Evolutionary conservation across 1,140 invertebrate genomes (phyloP), one percentile per base, ranked within the genome.

Genomic region (Lasioglossum albipes): DNA sequence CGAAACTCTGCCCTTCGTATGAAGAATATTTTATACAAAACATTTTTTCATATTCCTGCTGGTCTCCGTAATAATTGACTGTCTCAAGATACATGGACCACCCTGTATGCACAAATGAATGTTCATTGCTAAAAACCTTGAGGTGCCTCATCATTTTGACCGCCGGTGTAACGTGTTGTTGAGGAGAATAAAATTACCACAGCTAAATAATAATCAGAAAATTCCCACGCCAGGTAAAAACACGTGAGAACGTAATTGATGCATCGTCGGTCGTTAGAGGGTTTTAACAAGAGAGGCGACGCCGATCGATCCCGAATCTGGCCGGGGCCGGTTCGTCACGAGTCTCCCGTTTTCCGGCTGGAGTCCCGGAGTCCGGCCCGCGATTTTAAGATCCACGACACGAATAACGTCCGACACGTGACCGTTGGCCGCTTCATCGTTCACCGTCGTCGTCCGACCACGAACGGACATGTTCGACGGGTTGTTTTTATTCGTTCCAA

Each of bases 371-470:
- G 10, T 13, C 49, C 49, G 36, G 9, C n/a, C 36, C 0, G 36
- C 3, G 31, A 62, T 75, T 76, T 70, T 65, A 76, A 79, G 65
- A 79, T 79, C 78, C 70, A 67, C 71, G 64, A 61, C 71, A 52
- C 71, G 71, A 68, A 64, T 73, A 81, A 85, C 76, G 27, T 84
- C 64, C 20, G 57, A 81, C 73, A 49, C 62, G 54, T 75, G 72
- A 67, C 68, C 18, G 36, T 12, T 57, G 41, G 59, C 13, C 31
- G 27, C 69, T 65, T 73, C 69, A 79, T 79, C 76, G 69, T 65
- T 79, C 76, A 54, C 57, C 45, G 16, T 54, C 54, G 10, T 45
- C 42, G 42, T 45, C 42, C n/a, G 27, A 2, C 54, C 75, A 22
- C 57, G 57, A 78, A 22, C 41, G 45, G 16, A 65, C 69, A 64